These are phyloP conservation scores for Tribolium freemani DNA, from an alignment of 2,888 invertebrate genomes.

Conservation along the genomic window DNA sequence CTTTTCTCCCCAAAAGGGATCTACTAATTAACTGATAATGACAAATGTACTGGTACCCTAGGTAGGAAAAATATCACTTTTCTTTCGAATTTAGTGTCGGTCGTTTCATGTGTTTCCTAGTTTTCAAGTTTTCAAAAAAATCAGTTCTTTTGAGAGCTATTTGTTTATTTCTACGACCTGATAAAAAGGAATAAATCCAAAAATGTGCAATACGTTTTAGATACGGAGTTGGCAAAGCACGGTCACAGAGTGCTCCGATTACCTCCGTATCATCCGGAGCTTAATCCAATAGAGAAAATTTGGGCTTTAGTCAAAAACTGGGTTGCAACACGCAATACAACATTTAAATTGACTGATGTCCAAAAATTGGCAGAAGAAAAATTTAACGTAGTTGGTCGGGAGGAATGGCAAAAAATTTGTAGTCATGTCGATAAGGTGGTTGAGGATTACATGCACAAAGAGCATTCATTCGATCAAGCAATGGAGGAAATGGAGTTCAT, in stretches of 20 bases:
- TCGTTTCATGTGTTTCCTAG: no score
- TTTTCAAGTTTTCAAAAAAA: no score
- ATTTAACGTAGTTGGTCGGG: not conserved
- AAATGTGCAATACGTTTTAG: slow-evolving; percentile 7
- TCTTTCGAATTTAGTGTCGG: no score
- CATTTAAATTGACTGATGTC: slow-evolving; percentile 14
- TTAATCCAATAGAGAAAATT: slow-evolving; percentile 58
- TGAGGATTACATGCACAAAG: slow-evolving; percentile 5
- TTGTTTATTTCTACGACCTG: no score
- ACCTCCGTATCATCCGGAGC: slow-evolving; percentile 59
- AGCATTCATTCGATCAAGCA: slow-evolving; percentile 6
- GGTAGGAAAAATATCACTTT: no score
- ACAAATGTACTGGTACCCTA: no score
- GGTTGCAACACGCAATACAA: slow-evolving; percentile 43
- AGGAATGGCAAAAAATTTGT: slow-evolving; percentile 12
- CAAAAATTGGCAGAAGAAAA: slow-evolving; percentile 14
- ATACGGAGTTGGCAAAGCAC: slow-evolving; percentile 1
- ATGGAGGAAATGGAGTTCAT: no score
- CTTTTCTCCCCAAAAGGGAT: no score
- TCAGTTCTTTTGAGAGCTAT: no score
- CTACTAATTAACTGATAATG: no score
- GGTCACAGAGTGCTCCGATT: slow-evolving; percentile 54
- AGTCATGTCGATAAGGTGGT: slow-evolving; percentile 11
- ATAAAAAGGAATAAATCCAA: no score
- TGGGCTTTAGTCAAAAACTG: slow-evolving; percentile 49